Evolutionary conservation across 1,140 invertebrate species (phyloP), one percentile per base, ranked within the genome.

Genomic region (Cyclargus thomasi): DNA sequence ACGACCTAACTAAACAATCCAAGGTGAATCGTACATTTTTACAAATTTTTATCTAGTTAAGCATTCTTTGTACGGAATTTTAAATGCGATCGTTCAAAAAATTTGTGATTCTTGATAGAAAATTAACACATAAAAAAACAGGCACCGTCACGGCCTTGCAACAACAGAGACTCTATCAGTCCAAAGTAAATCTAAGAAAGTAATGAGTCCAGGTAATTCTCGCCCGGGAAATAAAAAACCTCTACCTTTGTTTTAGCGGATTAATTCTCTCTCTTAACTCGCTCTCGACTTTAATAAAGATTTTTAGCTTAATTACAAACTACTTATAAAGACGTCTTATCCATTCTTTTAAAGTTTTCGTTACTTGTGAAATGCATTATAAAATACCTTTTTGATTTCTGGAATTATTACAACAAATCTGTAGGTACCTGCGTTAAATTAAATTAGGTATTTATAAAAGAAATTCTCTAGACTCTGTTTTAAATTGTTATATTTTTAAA

Each of bases 161-260:
- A 6, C 2, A 29, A 29, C 29, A 29, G 8, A 7, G 29, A 29
- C 29, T 29, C 29, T 29, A 29, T 29, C 29, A 29, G 29, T 29
- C 29, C 29, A 55, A 55, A 18, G 18, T 55, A 55, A 55, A 55
- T 55, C 53, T 55, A 20, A 55, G 53, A 59, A 59, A 59, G 55
- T 59, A 59, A 59, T 8, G 18, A 59, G 39, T 47, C 11, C 39
- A 47, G 39, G 39, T 20, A 59, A 11, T 59, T 59, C 55, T 59
- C 55, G 20, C 21, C 20, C 20, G 20, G 11, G 18, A 59, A 59
- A 59, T 59, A 59, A 59, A 57, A 47, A 29, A 59, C 18, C 55
- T 59, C 55, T 65, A 55, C 63, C 65, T 70, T 67, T 70, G 69
- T 70, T 70, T 47, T 53, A 47, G 17, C 21, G 57, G 65, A 70